Base-by-base conservation (phyloP, 2,888 invertebrate species). In the Alsophila aescularia region DNA sequence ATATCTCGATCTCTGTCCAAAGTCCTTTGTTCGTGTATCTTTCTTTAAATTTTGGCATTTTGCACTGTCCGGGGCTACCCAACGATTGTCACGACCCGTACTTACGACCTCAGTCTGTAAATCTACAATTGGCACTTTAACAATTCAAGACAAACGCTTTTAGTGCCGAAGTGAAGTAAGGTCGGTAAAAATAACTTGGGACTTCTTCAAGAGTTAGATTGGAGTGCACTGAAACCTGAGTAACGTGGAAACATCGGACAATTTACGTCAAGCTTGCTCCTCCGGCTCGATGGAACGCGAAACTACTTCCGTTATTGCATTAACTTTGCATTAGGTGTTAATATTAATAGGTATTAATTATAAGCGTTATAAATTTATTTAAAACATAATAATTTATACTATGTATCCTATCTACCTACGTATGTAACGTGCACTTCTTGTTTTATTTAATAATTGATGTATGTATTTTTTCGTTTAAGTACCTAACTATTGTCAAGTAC, bases 101-200 rank as follows among this genome's bases (percentile, higher is more conserved):
- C 67, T 64, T 67, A 66, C 66, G 67, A 69, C 66, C 62, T 64
- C 66, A 66, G 59, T 67, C 72, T 72, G 71, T 80, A 66, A 77
- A 83, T 82, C 76, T 83, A 82, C 83, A 81, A 88, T 81, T 81
- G 82, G 74, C 79, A 79, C 83, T 87, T 89, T 85, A 87, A 89
- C 80, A 87, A 90, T 90, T 86, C 83, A 88, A 84, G 77, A 77
- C 82, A 85, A 87, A 86, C 75, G 82, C 88, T 87, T 90, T 88
- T 85, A 88, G 80, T 78, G 73, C 65, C 72, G 41, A 75, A 67
- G 70, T 72, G 21, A 64, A 73, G 75, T 69, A 58, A 41, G 75
- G 69, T 63, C 70, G 71, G 77, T 81, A 84, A 86, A 87, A 88
- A 87, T 84, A 88, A 85, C 85, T 81, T 72, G 70, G 67, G 70